Evolutionary conservation across 2,797 vertebrate genomes (phyloP), one percentile per base, ranked within the genome.

Genomic region (Acanthopagrus latus): DNA sequence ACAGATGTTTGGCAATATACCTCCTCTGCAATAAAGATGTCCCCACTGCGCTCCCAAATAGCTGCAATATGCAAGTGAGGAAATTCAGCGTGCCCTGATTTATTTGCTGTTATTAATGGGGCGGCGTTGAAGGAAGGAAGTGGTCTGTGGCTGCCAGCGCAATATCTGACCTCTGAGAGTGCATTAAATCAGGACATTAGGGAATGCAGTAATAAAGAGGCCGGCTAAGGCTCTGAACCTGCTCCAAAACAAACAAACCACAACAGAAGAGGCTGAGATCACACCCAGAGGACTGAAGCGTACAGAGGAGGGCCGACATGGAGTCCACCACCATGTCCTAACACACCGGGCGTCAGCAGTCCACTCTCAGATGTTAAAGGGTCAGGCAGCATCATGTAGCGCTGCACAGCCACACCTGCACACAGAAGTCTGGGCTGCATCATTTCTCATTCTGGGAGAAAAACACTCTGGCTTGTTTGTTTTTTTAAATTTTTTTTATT

Each of bases 181-280:
- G 82, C 91, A 91, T 94, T 94, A 94, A 94, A 94, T 93, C 92
- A 93, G 89, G 76, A 80, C 91, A 93, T 95, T 92, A 92, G 89
- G 88, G 90, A 87, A 84, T 51, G 70, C 58, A 72, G 90, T 90
- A 92, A 94, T 93, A 93, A 94, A 93, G 86, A 91, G 91, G 88
- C 88, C 81, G 71, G 85, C 82, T 47, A 76, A 91, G 87, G 86
- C 82, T 72, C 56, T 89, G 90, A 89, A 90, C 86, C 84, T 72
- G 64, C 74, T 89, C 86, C 85, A 89, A 88, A 92, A 89, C 85
- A 91, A 94, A 93, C 90, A 87, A 77, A 71, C 83, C 75, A 59
- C 76, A 85, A 76, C 73, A 83, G 66, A 86, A 54, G 52, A 82
- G 47, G 52, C 60, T 79, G 74, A 69, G 80, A 88, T 84, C 78